These are phyloP conservation scores for Planiliza haematocheilus DNA, from an alignment of 2,113 vertebrate genomes.

Conservation along the genomic window DNA sequence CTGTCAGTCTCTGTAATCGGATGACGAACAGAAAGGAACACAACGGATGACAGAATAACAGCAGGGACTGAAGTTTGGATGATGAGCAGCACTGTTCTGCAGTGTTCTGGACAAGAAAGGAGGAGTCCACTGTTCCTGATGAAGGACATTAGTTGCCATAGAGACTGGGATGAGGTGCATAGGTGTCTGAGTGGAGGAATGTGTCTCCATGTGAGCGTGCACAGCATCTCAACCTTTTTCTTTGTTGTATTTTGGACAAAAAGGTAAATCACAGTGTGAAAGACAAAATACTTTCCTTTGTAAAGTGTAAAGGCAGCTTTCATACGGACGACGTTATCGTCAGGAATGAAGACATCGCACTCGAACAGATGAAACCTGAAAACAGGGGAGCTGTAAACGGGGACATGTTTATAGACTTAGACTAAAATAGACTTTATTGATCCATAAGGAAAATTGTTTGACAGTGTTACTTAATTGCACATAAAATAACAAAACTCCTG, in stretches of 20 bases:
- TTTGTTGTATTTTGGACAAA: background rate
- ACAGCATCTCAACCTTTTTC: too few relatives aligned
- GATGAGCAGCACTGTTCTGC: background rate
- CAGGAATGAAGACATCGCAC: too few relatives aligned
- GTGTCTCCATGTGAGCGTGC: background rate
- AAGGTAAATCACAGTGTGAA: conserved; percentile 13
- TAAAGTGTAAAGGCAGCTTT: conserved; percentile 7
- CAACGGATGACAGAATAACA: background rate
- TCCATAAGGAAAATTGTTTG: too few relatives aligned
- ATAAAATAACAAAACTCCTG: too few relatives aligned
- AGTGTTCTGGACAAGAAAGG: background rate
- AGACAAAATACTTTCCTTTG: background rate
- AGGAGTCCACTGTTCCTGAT: background rate
- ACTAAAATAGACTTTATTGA: too few relatives aligned
- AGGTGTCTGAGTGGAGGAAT: conserved; percentile 33
- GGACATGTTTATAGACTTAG: too few relatives aligned
- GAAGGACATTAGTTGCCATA: conserved; percentile 46
- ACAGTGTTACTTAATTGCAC: too few relatives aligned
- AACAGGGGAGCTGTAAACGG: too few relatives aligned
- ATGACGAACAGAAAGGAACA: background rate
- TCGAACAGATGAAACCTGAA: too few relatives aligned
- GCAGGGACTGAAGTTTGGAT: background rate
- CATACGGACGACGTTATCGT: too few relatives aligned
- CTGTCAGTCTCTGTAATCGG: background rate
- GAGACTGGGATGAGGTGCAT: conserved; percentile 27